phyloP scores from a whole-genome alignment of 2,113 vertebrate species.

The Heptranchias perlo region DNA sequence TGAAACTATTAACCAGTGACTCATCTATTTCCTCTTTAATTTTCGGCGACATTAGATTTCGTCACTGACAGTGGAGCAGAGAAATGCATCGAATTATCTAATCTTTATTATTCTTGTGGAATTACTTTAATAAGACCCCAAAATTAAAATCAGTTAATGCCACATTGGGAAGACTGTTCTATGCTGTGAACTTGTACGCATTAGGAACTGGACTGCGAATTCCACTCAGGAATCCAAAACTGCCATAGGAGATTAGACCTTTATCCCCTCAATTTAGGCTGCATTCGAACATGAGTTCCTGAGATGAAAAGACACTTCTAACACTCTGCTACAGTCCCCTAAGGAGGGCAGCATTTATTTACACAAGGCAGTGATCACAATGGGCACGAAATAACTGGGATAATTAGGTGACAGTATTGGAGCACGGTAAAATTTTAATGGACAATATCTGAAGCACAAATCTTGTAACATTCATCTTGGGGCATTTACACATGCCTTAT shows the following conservation, averaged over 20 bases:
- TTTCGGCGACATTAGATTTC: background rate
- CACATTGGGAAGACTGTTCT: background rate
- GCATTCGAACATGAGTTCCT: background rate
- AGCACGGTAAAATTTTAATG: background rate
- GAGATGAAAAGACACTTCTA: background rate
- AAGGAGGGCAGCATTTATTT: background rate
- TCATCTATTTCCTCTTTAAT: background rate
- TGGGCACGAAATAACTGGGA: background rate
- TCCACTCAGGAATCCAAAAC: background rate
- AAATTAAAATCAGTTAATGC: background rate
- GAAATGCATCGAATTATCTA: background rate
- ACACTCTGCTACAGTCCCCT: background rate
- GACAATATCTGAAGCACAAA: conserved; percentile 21
- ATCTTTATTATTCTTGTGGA: background rate
- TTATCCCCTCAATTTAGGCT: background rate
- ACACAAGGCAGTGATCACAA: conserved; percentile 9
- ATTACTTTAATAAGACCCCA: background rate
- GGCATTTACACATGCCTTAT: background rate
- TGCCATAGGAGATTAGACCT: background rate
- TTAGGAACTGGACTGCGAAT: background rate
- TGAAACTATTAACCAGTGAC: background rate
- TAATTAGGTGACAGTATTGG: conserved; percentile 1
- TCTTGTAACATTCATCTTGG: conserved; percentile 4
- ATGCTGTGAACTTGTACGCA: background rate
- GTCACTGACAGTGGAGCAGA: background rate